A percentile compares a stretch with the other conserved stretches of the same genome.
Evolutionary conservation across 2,888 invertebrate species (phyloP).

Genomic region (Drosophila tanythrix): DNA sequence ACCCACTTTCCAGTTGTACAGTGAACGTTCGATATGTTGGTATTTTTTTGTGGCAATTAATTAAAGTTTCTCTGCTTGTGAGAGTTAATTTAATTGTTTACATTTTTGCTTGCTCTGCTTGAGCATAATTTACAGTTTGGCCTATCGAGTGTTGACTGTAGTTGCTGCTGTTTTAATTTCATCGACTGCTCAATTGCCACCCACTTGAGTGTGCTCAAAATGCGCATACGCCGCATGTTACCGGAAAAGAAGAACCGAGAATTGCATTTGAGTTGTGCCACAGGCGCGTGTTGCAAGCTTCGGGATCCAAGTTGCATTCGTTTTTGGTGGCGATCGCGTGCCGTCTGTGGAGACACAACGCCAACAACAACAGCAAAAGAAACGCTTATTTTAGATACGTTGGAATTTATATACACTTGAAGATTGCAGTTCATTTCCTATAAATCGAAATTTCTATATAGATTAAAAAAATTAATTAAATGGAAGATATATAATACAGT

Average conservation of each 20-base stretch:
- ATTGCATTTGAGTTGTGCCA: constrained; percentile 51
- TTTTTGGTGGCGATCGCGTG: constrained; percentile 55
- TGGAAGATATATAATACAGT: not conserved
- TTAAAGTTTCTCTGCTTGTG: not conserved
- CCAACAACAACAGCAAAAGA: constrained; percentile 9
- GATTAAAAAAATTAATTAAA: not conserved
- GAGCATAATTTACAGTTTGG: not conserved
- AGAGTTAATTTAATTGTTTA: not conserved
- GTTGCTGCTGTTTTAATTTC: constrained; percentile 26
- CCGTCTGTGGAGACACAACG: constrained; percentile 19
- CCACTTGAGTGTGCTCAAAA: constrained; percentile 51
- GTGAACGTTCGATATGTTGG: constrained; percentile 18
- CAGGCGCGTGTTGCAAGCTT: constrained; percentile 6
- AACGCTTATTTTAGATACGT: not conserved
- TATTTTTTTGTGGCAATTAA: not conserved
- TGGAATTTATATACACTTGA: not conserved
- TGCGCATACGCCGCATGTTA: constrained; percentile 61
- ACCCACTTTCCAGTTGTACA: constrained; percentile 56
- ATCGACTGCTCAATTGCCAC: constrained; percentile 44
- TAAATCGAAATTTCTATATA: not conserved
- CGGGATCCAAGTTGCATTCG: constrained; percentile 11
- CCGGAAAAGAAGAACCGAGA: constrained; percentile 37
- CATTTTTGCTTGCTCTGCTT: not conserved
- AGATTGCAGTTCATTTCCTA: not conserved
- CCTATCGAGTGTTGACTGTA: constrained; percentile 23